Base-by-base conservation (phyloP, 2,888 invertebrate genomes). In the Pyrochroa serraticornis region DNA sequence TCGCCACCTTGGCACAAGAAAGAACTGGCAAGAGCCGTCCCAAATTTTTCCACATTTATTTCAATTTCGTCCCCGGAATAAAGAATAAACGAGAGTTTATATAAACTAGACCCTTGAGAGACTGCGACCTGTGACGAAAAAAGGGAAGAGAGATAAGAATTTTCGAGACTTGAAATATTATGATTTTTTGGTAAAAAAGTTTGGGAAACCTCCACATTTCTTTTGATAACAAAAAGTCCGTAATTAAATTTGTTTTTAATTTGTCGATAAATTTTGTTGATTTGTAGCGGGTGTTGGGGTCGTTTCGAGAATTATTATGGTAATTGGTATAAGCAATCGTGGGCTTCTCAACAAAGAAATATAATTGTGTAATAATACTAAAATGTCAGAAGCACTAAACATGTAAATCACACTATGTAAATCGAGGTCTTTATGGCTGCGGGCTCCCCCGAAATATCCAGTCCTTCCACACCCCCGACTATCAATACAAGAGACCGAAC, bases 341-440 rank as follows among this genome's bases (percentile, higher is more conserved):
- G 51, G 39, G 14, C 42, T 46, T 42, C 42, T 32, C 51, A 46
- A 55, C 59, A 59, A 59, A 59, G 59, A 59, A 59, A 55, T 59
- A 55, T 59, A 59, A 59, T 59, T 59, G 59, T 59, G 59, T 59
- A 69, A 71, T 70, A 71, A 68, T 66, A 69, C 61, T 63, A 67
- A 69, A 68, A 69, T 62, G 69, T 70, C 69, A 70, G 62, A 58
- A 63, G 62, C 70, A 69, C 67, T 67, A 68, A 70, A 71, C 69
- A 70, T 71, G 69, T 71, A 70, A 70, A 70, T 70, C 68, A 67
- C 62, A 64, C 66, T 69, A 71, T 71, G 71, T 67, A 70, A 70
- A 71, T 70, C 63, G 65, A 49, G 62, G 67, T 59, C 66, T 69
- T 70, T 67, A 68, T 63, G 63, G 64, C 61, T 58, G 38, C 56